These are phyloP conservation scores for Cyclina sinensis DNA, from an alignment of 1,140 invertebrate species.

Conservation along the genomic window DNA sequence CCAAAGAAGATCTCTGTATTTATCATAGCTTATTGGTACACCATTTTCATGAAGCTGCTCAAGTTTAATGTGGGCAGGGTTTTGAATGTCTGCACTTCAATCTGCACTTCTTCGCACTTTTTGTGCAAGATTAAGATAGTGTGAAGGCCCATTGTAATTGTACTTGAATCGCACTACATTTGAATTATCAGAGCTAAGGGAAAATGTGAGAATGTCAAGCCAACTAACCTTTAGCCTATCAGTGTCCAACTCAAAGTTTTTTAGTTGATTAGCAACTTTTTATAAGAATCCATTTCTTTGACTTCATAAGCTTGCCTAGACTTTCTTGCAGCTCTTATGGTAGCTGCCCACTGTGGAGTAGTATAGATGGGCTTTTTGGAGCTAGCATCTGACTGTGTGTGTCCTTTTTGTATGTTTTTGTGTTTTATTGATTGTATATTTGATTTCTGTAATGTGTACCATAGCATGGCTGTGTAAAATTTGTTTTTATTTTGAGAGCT, in stretches of 20 bases:
- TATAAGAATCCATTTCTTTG: neutral
- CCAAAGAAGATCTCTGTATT: no score
- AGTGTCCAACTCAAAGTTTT: neutral
- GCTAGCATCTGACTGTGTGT: neutral
- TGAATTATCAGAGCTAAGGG: no score
- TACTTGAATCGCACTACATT: no score
- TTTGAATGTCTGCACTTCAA: no score
- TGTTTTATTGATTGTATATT: neutral
- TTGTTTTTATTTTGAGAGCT: neutral
- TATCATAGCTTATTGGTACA: no score
- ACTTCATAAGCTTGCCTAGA: neutral
- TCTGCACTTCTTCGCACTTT: no score
- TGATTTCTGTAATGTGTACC: neutral
- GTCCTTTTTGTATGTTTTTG: neutral
- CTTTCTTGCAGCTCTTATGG: neutral
- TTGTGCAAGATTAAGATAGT: no score
- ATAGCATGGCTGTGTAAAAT: slow-evolving; percentile 11
- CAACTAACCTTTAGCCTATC: neutral
- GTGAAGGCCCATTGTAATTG: no score
- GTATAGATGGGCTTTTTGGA: neutral
- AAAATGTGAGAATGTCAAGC: neutral
- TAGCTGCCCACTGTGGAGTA: neutral
- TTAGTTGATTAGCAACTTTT: neutral
- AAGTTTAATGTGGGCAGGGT: no score
- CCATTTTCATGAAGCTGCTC: no score